phyloP scores from a whole-genome alignment of 2,888 invertebrate species.

The Masnerella sp. region DNA sequence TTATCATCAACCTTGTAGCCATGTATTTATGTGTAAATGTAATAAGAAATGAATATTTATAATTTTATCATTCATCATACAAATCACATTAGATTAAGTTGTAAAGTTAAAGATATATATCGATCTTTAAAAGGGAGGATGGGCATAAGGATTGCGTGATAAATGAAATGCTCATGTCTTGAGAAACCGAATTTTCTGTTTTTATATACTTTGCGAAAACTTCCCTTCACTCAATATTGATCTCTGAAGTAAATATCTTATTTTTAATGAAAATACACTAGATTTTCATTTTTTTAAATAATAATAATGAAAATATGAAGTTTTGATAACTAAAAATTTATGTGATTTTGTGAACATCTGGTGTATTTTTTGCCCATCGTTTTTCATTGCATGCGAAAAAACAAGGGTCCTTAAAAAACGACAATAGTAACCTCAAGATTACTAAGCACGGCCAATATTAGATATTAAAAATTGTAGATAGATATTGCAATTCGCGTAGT shows the following conservation, averaged over 20 bases:
- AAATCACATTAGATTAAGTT: constrained; percentile 30
- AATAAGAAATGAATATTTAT: constrained; percentile 35
- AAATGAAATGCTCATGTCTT: constrained; percentile 36
- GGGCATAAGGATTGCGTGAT: constrained; percentile 31
- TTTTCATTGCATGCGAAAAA: background rate
- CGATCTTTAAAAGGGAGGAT: constrained; percentile 19
- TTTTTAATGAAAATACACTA: constrained; percentile 3
- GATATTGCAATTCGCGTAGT: constrained; percentile 63
- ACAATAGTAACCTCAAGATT: constrained; percentile 57
- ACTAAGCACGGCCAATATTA: constrained; percentile 72
- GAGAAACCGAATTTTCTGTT: background rate
- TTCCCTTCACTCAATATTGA: constrained; percentile 25
- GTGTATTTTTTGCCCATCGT: background rate
- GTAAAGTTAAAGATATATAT: constrained; percentile 9
- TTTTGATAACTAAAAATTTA: no score
- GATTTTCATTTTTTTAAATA: background rate
- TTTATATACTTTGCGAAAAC: no score
- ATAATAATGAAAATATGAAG: no score
- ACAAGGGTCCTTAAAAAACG: constrained; percentile 44
- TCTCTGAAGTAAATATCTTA: constrained; percentile 23
- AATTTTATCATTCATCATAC: constrained; percentile 2
- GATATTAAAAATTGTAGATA: constrained; percentile 73
- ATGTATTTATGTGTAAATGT: constrained; percentile 44
- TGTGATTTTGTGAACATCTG: background rate
- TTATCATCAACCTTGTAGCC: constrained; percentile 1